phyloP scores from a whole-genome alignment of 2,797 vertebrate species.

The Hydrophis major region DNA sequence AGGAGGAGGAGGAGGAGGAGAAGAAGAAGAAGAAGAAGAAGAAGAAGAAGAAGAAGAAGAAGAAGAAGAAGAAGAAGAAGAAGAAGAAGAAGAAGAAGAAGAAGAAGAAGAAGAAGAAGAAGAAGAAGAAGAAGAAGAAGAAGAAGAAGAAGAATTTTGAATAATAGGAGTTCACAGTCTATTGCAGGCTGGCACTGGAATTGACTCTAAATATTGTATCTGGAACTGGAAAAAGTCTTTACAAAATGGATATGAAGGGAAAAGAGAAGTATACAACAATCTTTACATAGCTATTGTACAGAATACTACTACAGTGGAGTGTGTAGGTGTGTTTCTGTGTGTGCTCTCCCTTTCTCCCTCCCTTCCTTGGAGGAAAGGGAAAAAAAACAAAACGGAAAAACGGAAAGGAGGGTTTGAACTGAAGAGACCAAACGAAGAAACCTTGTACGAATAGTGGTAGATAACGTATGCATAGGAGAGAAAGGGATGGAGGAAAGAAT shows the following conservation, averaged over 20 bases:
- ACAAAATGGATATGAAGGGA: neutral
- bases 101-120: too few relatives aligned
- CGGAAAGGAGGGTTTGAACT: neutral
- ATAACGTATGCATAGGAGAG: neutral
- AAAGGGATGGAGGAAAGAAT: neutral
- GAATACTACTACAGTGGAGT: too few relatives aligned
- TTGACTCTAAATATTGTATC: neutral
- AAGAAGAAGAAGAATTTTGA: slow-evolving; percentile 12
- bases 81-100: too few relatives aligned
- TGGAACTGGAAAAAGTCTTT: neutral
- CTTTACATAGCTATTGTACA: too few relatives aligned
- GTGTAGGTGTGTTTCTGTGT: neutral
- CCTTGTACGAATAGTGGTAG: neutral
- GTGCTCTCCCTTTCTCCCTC: neutral
- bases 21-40: too few relatives aligned
- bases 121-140: too few relatives aligned
- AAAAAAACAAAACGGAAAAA: neutral
- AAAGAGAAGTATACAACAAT: neutral
- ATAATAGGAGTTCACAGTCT: slow-evolving; percentile 29
- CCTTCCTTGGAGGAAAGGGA: neutral
- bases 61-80: too few relatives aligned
- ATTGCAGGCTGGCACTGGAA: neutral
- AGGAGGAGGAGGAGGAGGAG: rapidly evolving
- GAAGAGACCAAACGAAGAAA: neutral
- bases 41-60: too few relatives aligned